Conservation (phyloP, 2,797 vertebrate genomes). For the Bovichtus variegatus region DNA sequence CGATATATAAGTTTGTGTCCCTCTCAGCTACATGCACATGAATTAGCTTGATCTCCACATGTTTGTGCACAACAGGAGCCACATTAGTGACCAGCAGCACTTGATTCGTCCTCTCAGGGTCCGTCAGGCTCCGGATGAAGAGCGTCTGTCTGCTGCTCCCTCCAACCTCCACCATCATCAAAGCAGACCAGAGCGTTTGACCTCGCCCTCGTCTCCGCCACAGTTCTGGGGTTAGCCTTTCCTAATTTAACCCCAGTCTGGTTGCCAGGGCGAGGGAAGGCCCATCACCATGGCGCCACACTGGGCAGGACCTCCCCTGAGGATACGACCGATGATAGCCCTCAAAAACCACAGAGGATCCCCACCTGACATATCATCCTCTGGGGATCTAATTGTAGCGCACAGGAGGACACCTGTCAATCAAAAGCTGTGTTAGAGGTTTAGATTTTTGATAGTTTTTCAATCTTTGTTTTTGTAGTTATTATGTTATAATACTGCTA, state of each 20-base stretch:
- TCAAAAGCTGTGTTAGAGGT: not conserved
- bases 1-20: constrained; percentile 27
- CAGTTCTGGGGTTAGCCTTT: constrained; percentile 78
- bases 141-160: constrained; percentile 51
- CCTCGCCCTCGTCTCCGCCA: constrained; percentile 78
- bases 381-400: constrained; percentile 35
- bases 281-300: constrained; percentile 67
- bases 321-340: constrained; percentile 57
- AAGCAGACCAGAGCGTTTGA: constrained; percentile 76
- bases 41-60: not conserved
- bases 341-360: constrained; percentile 63
- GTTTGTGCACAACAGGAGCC: not conserved
- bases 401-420: constrained; percentile 21
- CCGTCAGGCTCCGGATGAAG: constrained; percentile 37
- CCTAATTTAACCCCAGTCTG: constrained; percentile 80
- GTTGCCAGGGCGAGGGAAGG: constrained; percentile 63
- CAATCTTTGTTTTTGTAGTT: not conserved
- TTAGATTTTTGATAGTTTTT: not conserved
- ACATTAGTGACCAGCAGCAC: constrained; percentile 12
- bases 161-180: constrained; percentile 72
- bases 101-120: not conserved
- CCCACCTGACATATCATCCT: constrained; percentile 53
- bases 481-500: not conserved
- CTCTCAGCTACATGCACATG: not conserved
- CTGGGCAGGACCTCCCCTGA: constrained; percentile 75